phyloP scores from a whole-genome alignment of 2,888 invertebrate genomes.

The Neria commutata region DNA sequence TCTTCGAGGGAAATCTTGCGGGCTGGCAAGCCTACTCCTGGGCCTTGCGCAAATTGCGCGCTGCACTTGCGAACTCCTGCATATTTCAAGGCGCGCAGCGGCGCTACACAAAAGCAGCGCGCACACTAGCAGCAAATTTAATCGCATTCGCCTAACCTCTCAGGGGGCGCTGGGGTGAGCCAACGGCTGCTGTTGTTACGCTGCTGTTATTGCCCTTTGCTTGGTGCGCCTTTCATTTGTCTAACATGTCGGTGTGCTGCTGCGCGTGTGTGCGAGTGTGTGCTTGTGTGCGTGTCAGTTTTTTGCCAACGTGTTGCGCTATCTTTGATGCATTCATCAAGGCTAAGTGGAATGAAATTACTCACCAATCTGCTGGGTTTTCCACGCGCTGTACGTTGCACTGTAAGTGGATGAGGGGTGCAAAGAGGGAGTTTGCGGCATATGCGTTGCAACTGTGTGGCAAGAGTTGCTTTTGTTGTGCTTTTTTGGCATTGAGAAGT shows the following conservation, averaged over 20 bases:
- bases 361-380: too few relatives aligned
- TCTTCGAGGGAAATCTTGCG: neutral
- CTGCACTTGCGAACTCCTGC: neutral
- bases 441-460: conserved; percentile 11
- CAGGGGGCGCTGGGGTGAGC: neutral
- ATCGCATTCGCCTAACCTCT: neutral
- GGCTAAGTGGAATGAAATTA: neutral
- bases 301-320: too few relatives aligned
- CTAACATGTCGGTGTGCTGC: too few relatives aligned
- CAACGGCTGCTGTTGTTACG: neutral
- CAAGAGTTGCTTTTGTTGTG: too few relatives aligned
- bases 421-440: too few relatives aligned
- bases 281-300: too few relatives aligned
- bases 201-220: neutral
- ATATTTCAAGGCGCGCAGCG: neutral
- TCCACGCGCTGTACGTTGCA: too few relatives aligned
- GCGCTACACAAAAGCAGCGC: too few relatives aligned
- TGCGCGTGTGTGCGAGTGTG: too few relatives aligned
- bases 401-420: too few relatives aligned
- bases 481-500: too few relatives aligned
- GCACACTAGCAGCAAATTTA: neutral
- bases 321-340: neutral
- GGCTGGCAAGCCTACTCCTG: neutral
- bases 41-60: neutral
- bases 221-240: too few relatives aligned